Conservation (phyloP, 2,888 invertebrate species). For the Eremobia ochroleuca region DNA sequence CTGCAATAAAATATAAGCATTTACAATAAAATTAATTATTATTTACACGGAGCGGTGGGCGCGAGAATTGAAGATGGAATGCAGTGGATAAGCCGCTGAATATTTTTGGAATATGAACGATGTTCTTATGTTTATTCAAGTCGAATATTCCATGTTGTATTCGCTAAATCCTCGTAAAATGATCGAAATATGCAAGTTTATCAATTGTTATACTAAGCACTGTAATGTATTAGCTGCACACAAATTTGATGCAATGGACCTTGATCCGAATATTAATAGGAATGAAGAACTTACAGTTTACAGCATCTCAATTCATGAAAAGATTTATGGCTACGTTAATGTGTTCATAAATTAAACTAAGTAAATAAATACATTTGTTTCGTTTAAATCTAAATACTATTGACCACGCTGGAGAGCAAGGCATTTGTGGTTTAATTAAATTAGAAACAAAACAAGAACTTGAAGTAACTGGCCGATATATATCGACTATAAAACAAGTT, state of each 20-base stretch:
- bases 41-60: constrained; percentile 90
- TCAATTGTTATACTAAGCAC: constrained; percentile 35
- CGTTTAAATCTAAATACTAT: background rate
- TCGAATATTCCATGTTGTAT: constrained; percentile 17
- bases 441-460: background rate
- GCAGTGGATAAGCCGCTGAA: constrained; percentile 73
- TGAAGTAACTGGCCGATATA: too few relatives aligned
- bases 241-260: constrained; percentile 15
- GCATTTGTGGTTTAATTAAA: background rate
- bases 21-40: constrained; percentile 92
- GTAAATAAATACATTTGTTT: constrained; percentile 7
- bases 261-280: constrained; percentile 39
- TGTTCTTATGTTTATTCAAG: constrained; percentile 41
- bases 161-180: constrained; percentile 49
- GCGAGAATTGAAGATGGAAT: constrained; percentile 75
- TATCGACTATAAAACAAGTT: background rate
- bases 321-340: constrained; percentile 32
- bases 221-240: constrained; percentile 22
- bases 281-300: constrained; percentile 34
- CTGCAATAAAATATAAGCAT: constrained; percentile 91
- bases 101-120: constrained; percentile 47
- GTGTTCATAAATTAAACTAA: constrained; percentile 37
- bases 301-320: constrained; percentile 18
- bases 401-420: background rate
- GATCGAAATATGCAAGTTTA: constrained; percentile 45